Percentiles rank a stretch among this genome's conserved stretches.
These are phyloP conservation scores for Chaetops frenatus DNA, from an alignment of 2,113 vertebrate species.

Conservation along the genomic window DNA sequence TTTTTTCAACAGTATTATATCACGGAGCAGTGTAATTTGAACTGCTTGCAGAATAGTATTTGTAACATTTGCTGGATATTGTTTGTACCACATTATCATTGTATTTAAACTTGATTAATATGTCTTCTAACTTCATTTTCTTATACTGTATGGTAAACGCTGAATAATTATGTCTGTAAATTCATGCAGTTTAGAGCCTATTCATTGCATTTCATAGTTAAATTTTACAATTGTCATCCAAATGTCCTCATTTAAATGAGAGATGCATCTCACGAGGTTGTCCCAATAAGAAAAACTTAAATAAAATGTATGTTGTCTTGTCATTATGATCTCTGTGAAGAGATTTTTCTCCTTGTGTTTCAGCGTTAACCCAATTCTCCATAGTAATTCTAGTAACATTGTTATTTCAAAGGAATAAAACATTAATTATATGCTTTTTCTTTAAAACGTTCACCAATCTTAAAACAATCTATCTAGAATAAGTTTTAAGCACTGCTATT, in stretches of 20 bases:
- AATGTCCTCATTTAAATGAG: background rate
- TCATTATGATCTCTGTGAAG: background rate
- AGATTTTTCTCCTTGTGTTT: background rate
- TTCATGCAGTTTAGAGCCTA: conserved; percentile 4
- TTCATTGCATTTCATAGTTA: conserved; percentile 12
- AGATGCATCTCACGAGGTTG: background rate
- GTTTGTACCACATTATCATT: background rate
- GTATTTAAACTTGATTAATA: conserved; percentile 8
- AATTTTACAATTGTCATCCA: conserved; percentile 19
- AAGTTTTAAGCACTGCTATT: background rate
- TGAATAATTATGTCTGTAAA: background rate
- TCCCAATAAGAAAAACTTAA: background rate
- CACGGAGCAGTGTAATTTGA: background rate
- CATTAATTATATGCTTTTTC: background rate
- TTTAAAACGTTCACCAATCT: background rate
- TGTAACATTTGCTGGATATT: background rate
- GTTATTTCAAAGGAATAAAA: background rate
- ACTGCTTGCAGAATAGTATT: background rate
- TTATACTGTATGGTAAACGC: background rate
- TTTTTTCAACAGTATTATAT: background rate
- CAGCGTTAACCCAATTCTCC: background rate
- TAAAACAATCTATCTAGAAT: background rate
- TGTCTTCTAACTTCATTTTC: background rate
- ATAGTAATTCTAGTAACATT: background rate
- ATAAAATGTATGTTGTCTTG: background rate